phyloP scores from a whole-genome alignment of 2,888 invertebrate genomes.

The Cerastoderma edule region DNA sequence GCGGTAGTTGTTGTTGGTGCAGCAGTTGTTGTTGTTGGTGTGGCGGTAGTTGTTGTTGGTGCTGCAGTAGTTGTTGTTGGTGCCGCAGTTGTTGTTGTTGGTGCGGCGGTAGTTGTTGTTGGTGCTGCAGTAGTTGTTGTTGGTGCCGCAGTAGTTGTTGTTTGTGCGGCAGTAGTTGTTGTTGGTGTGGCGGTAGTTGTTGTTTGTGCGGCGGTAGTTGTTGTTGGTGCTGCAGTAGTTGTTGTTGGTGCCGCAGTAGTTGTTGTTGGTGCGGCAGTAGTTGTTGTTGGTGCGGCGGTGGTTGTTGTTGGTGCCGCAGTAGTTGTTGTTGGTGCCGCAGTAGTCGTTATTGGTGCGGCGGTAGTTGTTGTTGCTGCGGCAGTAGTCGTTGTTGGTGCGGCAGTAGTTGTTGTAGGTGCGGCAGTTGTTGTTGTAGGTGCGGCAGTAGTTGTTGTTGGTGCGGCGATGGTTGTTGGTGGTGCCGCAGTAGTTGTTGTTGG shows the following conservation, averaged over 20 bases:
- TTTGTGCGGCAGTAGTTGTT: background rate
- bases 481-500: background rate
- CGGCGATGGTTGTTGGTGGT: background rate
- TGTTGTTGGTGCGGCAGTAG: background rate
- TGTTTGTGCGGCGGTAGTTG: background rate
- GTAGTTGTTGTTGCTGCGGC: slow-evolving; percentile 6
- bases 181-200: background rate
- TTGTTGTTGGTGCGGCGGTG: background rate
- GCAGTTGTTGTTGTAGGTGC: background rate
- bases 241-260: slow-evolving; percentile 19
- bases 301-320: slow-evolving; percentile 8
- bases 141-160: background rate
- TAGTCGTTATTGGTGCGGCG: slow-evolving; percentile 10
- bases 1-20: background rate
- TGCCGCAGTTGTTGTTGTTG: background rate
- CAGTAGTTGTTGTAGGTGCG: background rate
- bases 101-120: background rate
- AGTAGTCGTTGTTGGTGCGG: background rate
- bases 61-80: background rate
- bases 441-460: background rate
- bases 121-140: background rate
- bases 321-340: slow-evolving; percentile 22
- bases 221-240: background rate
- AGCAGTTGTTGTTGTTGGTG: background rate
- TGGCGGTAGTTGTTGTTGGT: background rate